Conservation (phyloP, 2,797 vertebrate genomes). For the Gallirallus australis region DNA sequence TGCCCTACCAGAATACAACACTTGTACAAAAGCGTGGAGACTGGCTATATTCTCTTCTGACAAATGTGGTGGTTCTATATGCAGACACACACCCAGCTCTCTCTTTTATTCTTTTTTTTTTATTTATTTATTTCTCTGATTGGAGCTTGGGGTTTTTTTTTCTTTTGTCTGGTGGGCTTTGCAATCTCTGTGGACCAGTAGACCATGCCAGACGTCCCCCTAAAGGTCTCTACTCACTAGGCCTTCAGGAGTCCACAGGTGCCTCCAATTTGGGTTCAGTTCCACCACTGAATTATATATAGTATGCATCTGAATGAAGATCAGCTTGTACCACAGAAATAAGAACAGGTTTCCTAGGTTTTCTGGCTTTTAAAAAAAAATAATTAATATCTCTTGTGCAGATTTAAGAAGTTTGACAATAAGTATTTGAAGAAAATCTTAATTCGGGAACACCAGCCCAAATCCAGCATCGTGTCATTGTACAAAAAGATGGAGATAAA, state of each 20-base stretch:
- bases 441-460: slow-evolving; percentile 86
- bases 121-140: slow-evolving; percentile 46
- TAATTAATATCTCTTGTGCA: slow-evolving; percentile 58
- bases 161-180: slow-evolving; percentile 61
- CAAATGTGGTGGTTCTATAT: slow-evolving; percentile 6
- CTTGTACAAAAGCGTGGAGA: slow-evolving; percentile 31
- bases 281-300: neutral
- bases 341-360: neutral
- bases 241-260: slow-evolving; percentile 26
- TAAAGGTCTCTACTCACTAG: slow-evolving; percentile 20
- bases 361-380: neutral
- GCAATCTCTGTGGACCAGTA: slow-evolving; percentile 5
- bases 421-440: slow-evolving; percentile 89
- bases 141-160: slow-evolving; percentile 34
- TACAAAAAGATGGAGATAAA: slow-evolving; percentile 97
- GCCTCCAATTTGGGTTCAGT: slow-evolving; percentile 25
- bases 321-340: neutral
- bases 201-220: slow-evolving; percentile 17
- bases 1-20: slow-evolving; percentile 25
- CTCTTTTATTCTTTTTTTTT: no score
- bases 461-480: slow-evolving; percentile 92
- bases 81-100: neutral
- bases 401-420: slow-evolving; percentile 95
- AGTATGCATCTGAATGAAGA: neutral
- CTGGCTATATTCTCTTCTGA: slow-evolving; percentile 38